These are phyloP conservation scores for Chascanopsetta lugubris DNA, from an alignment of 2,113 vertebrate genomes.

Conservation along the genomic window DNA sequence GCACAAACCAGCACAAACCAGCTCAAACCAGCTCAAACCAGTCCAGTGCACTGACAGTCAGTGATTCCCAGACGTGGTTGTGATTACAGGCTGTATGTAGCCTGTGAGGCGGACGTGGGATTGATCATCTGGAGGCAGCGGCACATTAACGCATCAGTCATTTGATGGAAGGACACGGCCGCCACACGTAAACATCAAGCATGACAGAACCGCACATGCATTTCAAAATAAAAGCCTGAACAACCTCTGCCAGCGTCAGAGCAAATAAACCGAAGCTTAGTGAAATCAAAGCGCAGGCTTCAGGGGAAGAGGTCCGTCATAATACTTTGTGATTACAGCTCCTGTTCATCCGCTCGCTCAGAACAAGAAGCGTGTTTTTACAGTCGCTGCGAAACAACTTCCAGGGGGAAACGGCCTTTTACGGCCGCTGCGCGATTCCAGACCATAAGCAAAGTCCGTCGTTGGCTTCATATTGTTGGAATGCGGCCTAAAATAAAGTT, in stretches of 20 bases:
- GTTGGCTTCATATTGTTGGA: too few species aligned
- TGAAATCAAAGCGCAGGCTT: too few species aligned
- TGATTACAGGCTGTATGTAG: conserved; percentile 52
- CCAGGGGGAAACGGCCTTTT: background rate
- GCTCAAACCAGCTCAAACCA: background rate
- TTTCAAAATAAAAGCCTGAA: too few species aligned
- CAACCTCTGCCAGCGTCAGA: background rate
- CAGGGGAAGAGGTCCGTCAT: background rate
- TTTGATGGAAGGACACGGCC: conserved; percentile 29
- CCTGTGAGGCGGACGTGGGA: background rate
- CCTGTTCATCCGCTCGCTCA: too few species aligned
- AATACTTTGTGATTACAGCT: too few species aligned
- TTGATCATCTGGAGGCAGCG: conserved; percentile 26
- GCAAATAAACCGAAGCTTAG: too few species aligned
- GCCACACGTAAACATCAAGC: too few species aligned
- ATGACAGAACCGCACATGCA: too few species aligned
- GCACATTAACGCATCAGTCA: conserved; percentile 21
- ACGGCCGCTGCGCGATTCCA: background rate
- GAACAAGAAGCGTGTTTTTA: background rate
- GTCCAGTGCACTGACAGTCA: conserved; percentile 17
- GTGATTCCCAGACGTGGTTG: background rate
- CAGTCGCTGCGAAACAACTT: background rate
- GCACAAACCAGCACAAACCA: background rate
- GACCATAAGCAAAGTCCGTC: background rate
- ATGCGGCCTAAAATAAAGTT: too few species aligned